These are phyloP conservation scores for Cirrhinus molitorella DNA, from an alignment of 2,797 vertebrate species.

Conservation along the genomic window DNA sequence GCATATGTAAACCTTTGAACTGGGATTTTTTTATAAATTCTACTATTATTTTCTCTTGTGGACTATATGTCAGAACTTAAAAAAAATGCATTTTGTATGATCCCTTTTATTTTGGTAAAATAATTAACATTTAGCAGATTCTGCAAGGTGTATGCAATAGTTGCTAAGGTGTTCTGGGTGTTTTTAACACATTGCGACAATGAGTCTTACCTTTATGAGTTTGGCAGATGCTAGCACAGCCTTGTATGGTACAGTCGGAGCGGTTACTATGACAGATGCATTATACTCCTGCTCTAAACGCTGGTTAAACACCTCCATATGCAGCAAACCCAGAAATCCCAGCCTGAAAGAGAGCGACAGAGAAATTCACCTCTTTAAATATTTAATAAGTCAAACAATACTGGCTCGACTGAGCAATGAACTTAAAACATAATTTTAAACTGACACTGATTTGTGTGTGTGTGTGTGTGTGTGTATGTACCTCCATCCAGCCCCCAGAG, in stretches of 20 bases:
- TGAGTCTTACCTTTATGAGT: slow-evolving; percentile 88
- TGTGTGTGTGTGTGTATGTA: slow-evolving; percentile 58
- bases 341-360: slow-evolving; percentile 77
- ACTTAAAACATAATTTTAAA: background rate
- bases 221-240: slow-evolving; percentile 89
- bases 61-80: no score
- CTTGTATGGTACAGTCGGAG: slow-evolving; percentile 95
- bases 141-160: background rate
- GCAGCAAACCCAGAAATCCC: slow-evolving; percentile 95
- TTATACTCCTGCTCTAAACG: slow-evolving; percentile 97
- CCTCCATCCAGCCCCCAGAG: slow-evolving; percentile 98
- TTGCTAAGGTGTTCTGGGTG: background rate
- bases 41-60: no score
- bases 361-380: background rate
- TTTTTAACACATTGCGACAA: background rate
- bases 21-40: no score
- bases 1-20: no score
- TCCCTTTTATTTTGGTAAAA: no score
- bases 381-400: background rate
- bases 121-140: no score
- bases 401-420: background rate
- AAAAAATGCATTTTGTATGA: no score
- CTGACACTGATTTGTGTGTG: background rate
- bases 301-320: slow-evolving; percentile 99
- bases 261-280: slow-evolving; percentile 91